These are phyloP conservation scores for Misgurnus mizolepis DNA, from an alignment of 2,113 vertebrate species.

Conservation along the genomic window DNA sequence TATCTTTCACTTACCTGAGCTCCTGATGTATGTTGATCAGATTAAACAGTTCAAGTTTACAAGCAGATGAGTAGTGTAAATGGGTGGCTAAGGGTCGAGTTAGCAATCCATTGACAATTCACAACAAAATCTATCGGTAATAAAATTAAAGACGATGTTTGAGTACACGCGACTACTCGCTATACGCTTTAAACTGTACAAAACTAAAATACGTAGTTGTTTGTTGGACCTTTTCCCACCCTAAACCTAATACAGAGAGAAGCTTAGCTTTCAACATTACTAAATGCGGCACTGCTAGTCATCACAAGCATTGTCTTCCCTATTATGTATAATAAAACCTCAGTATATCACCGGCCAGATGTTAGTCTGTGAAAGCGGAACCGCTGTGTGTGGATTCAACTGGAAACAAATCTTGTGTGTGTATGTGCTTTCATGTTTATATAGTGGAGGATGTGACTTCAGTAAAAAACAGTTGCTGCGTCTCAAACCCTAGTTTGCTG, in stretches of 20 bases:
- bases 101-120: constrained; percentile 2
- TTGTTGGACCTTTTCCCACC: not conserved
- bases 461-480: not conserved
- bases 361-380: not conserved
- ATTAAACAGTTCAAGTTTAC: not conserved
- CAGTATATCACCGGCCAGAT: not conserved
- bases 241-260: not conserved
- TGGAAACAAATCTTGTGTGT: constrained; percentile 9
- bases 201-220: not conserved
- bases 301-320: not conserved
- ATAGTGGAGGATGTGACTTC: constrained; percentile 26
- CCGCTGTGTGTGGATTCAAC: not conserved
- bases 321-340: not conserved
- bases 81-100: constrained; percentile 18
- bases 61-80: not conserved
- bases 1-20: not conserved
- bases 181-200: not conserved
- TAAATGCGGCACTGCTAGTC: constrained; percentile 4
- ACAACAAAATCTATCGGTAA: not conserved
- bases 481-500: not conserved
- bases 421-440: constrained; percentile 17
- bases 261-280: constrained; percentile 3
- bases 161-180: not conserved
- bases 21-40: not conserved
- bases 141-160: not conserved